A percentile compares a stretch with the other conserved stretches of the same genome.
Conservation (phyloP, 2,797 vertebrate species). For the Intellagama lesueurii region DNA sequence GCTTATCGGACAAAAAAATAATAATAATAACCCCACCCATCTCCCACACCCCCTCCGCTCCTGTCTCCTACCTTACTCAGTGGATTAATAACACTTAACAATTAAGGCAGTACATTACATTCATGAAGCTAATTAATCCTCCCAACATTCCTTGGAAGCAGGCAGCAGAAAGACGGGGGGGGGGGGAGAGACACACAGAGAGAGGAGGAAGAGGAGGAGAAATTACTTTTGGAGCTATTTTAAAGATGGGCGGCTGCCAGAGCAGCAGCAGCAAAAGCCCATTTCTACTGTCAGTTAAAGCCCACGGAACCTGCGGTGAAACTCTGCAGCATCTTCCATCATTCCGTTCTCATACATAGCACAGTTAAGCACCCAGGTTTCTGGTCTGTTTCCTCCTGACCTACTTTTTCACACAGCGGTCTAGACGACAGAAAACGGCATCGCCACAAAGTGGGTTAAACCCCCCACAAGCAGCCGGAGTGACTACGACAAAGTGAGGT, state of each 20-base stretch:
- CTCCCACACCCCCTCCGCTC: slow-evolving; percentile 15
- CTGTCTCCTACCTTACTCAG: slow-evolving; percentile 49
- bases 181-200: background rate
- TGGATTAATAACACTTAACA: slow-evolving; percentile 66
- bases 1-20: slow-evolving; percentile 25
- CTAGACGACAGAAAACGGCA: background rate
- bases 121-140: slow-evolving; percentile 73
- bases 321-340: no score
- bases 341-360: no score
- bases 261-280: background rate
- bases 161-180: background rate
- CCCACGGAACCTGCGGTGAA: background rate
- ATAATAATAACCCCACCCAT: background rate
- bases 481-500: background rate
- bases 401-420: slow-evolving; percentile 1
- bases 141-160: slow-evolving; percentile 13
- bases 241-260: slow-evolving; percentile 8
- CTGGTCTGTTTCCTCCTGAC: background rate
- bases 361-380: background rate
- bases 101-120: slow-evolving; percentile 67
- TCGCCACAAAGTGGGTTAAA: slow-evolving; percentile 25
- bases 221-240: slow-evolving; percentile 7
- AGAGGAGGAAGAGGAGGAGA: background rate
- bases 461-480: background rate
- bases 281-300: no score